phyloP scores from a whole-genome alignment of 2,888 invertebrate genomes.

The Sericinus montela region DNA sequence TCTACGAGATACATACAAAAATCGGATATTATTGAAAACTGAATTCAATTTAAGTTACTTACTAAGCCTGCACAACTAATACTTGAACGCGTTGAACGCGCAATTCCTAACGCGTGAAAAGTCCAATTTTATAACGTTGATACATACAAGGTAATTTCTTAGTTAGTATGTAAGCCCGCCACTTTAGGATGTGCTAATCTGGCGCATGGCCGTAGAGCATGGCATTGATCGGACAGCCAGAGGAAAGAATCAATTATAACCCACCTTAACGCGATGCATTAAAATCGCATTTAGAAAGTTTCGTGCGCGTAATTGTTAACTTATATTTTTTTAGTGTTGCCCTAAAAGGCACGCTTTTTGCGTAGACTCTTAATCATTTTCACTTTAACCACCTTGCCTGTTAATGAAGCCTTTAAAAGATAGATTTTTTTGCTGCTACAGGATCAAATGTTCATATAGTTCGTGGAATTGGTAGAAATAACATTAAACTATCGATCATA shows the following conservation, averaged over 20 bases:
- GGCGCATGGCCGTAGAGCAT: constrained; percentile 1
- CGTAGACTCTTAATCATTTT: background rate
- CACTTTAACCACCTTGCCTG: background rate
- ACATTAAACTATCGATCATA: background rate
- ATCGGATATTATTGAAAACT: no score
- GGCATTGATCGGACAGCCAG: background rate
- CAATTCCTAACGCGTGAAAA: no score
- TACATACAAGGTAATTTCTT: no score
- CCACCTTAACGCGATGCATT: background rate
- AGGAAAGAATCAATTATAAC: background rate
- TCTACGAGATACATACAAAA: no score
- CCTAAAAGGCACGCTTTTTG: background rate
- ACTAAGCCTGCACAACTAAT: no score
- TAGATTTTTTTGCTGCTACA: background rate
- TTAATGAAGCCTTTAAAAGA: background rate
- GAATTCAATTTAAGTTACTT: no score
- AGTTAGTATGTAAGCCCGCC: constrained; percentile 2
- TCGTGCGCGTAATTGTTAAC: background rate
- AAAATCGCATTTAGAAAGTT: background rate
- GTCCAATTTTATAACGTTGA: no score
- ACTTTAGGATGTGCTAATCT: background rate
- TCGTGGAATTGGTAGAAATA: no score
- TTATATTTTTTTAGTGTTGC: no score
- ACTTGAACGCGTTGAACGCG: no score
- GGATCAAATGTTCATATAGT: background rate